Evolutionary conservation across 2,888 invertebrate species (phyloP).

Genomic region (Alcis repandata): DNA sequence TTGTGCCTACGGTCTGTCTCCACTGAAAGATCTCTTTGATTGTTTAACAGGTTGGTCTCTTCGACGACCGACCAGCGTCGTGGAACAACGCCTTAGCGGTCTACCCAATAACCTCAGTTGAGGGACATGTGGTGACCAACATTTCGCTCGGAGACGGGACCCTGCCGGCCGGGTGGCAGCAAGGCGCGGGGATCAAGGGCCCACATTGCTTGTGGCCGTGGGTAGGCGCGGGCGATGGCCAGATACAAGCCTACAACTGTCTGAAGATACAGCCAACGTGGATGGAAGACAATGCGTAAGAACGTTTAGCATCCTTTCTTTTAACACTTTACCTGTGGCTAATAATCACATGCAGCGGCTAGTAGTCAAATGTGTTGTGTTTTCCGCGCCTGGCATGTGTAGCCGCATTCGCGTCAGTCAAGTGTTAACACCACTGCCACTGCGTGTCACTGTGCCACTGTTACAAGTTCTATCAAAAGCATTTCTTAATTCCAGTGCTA

Average conservation of each 20-base stretch:
- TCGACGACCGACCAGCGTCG: conserved; percentile 67
- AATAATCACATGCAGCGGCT: too few species aligned
- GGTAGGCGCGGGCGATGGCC: conserved; percentile 88
- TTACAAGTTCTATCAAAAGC: not conserved
- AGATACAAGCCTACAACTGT: conserved; percentile 89
- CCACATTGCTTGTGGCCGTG: conserved; percentile 90
- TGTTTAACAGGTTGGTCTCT: conserved; percentile 74
- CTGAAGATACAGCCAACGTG: conserved; percentile 94
- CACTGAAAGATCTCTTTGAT: not conserved
- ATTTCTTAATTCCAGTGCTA: conserved; percentile 60
- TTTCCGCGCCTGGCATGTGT: too few species aligned
- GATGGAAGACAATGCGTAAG: conserved; percentile 90
- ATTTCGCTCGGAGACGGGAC: conserved; percentile 84
- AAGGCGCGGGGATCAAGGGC: conserved; percentile 70
- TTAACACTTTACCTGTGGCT: too few species aligned
- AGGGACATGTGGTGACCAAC: conserved; percentile 82
- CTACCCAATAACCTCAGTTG: conserved; percentile 65
- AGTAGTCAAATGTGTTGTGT: too few species aligned
- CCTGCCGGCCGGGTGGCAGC: conserved; percentile 88
- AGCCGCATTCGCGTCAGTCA: too few species aligned
- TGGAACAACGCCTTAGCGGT: conserved; percentile 76
- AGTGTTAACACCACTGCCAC: too few species aligned
- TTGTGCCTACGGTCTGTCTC: too few species aligned
- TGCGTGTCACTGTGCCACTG: too few species aligned
- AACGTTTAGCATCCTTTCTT: conserved; percentile 16